phyloP scores from a whole-genome alignment of 2,797 vertebrate genomes.

The Galago senegalensis region DNA sequence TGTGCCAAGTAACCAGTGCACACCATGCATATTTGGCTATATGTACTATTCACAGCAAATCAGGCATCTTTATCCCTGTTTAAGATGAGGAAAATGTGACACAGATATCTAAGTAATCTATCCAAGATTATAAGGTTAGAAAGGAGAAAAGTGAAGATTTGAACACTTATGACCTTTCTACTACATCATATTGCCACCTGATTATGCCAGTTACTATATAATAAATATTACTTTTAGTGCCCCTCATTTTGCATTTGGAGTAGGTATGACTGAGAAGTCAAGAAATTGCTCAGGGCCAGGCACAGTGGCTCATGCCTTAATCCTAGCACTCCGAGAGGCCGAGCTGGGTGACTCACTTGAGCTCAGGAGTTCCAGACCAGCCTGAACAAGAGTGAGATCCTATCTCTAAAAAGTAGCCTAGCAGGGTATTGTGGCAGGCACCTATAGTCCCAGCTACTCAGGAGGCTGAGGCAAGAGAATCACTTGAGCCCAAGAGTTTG shows the following conservation, averaged over 20 bases:
- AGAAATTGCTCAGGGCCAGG: not conserved
- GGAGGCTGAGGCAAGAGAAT: too few species aligned
- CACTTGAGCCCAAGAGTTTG: too few species aligned
- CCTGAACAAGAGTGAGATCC: too few species aligned
- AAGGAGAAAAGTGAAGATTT: slow-evolving; percentile 25
- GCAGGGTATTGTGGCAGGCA: too few species aligned
- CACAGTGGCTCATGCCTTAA: too few species aligned
- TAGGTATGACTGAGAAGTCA: not conserved
- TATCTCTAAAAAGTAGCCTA: too few species aligned
- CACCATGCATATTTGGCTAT: not conserved
- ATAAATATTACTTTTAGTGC: not conserved
- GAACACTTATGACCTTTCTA: not conserved
- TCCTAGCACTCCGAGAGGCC: too few species aligned
- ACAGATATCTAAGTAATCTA: slow-evolving; percentile 9
- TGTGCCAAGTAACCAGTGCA: not conserved
- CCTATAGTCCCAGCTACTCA: too few species aligned
- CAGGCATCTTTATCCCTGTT: slow-evolving; percentile 6
- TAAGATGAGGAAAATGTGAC: slow-evolving; percentile 21
- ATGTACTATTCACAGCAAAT: not conserved
- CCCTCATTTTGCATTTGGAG: slow-evolving; percentile 47
- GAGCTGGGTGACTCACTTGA: too few species aligned
- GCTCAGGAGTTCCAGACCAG: too few species aligned
- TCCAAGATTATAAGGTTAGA: not conserved
- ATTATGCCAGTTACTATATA: not conserved
- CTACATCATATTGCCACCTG: not conserved